Evolutionary conservation across 2,888 invertebrate genomes (phyloP), one percentile per base, ranked within the genome.

Genomic region (Oasisia sp.): DNA sequence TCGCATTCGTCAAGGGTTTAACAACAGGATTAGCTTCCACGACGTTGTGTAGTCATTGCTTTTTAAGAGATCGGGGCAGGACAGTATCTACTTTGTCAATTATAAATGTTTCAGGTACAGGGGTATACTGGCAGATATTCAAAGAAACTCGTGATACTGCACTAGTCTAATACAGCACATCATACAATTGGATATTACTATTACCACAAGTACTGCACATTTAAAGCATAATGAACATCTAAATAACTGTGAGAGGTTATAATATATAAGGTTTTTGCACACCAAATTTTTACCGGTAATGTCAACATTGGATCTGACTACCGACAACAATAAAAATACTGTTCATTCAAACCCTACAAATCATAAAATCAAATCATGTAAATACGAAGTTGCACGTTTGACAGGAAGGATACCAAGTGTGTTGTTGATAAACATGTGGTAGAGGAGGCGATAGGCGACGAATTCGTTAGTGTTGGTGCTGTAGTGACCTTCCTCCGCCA

Each of bases 371-470:
- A 38, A 38, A 38, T 38, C 38, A 38, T 32, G 89, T 32, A 27
- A 32, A 32, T 89, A 89, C 89, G 89, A 32, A 19, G 90, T 14
- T 38, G 38, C 27, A 32, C 90, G 14, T 38, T n/a, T 38, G 3
- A 44, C 32, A 90, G 32, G 93, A 92, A 92, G 91, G 92, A 93
- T 92, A 99, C 99, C 99, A 97, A 98, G 97, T 94, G 98, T 98
- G 97, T 99, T 99, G 96, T 98, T 98, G n/a, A 99, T 99, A 96
- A 98, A 99, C 94, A 99, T 98, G 96, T 98, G 99, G 96, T 99
- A 99, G 91, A 99, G 97, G 96, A 99, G 98, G 94, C 99, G 96
- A 96, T 99, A 99, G 92, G 99, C 99, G 92, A 98, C 98, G 97
- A 99, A 99, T 97, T 99, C 99, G 7, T 74, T 44, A 27, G 91